Evolutionary conservation across 2,113 vertebrate species (phyloP).

Genomic region (Pelmatolapia mariae): DNA sequence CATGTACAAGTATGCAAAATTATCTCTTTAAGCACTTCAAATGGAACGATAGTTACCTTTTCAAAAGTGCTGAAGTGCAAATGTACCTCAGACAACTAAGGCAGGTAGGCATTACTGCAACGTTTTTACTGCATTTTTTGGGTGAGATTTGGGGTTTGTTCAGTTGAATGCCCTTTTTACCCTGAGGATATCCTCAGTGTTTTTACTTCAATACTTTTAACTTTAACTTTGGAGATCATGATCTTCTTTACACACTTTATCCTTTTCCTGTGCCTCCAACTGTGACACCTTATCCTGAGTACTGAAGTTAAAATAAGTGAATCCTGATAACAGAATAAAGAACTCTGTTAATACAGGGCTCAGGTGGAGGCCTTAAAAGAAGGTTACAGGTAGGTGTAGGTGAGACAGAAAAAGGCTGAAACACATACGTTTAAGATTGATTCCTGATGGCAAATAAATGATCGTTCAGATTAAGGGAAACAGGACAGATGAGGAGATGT

Average conservation of each 20-base stretch:
- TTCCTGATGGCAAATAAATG: neutral
- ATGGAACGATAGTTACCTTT: too few relatives aligned
- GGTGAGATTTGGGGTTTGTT: neutral
- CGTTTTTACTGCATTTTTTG: too few relatives aligned
- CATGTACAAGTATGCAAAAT: too few relatives aligned
- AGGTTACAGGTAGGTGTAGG: neutral
- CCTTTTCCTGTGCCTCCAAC: neutral
- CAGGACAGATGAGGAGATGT: neutral
- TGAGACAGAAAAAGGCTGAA: neutral
- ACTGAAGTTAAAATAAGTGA: too few relatives aligned
- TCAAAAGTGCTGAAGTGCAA: too few relatives aligned
- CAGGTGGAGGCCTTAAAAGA: too few relatives aligned
- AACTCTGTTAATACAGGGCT: accelerated
- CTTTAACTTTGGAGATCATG: neutral
- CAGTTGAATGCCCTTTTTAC: neutral
- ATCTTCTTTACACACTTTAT: neutral
- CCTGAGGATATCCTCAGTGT: neutral
- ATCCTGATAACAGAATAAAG: accelerated
- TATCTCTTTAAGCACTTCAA: too few relatives aligned
- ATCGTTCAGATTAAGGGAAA: neutral
- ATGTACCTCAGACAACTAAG: too few relatives aligned
- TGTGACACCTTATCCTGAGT: accelerated
- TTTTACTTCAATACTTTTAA: accelerated
- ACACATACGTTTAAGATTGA: neutral
- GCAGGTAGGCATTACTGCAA: too few relatives aligned